Percentiles rank a stretch among this genome's conserved stretches.
Evolutionary conservation across 2,888 invertebrate species (phyloP).

Genomic region (Peribatodes rhomboidaria): DNA sequence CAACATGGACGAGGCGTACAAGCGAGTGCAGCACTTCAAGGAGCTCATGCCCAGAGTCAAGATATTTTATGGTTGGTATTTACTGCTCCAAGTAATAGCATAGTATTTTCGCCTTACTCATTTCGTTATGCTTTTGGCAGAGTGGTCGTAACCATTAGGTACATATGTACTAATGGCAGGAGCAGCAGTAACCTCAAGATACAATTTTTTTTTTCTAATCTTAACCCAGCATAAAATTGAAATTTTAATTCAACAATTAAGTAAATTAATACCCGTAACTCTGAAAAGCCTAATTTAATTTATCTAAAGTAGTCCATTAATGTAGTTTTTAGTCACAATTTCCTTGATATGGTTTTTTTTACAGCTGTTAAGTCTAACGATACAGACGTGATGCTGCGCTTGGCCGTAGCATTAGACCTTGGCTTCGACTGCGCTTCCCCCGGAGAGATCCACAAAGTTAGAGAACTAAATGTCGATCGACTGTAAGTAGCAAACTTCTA

Average conservation of each 20-base stretch:
- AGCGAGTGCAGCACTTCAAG: slow-evolving; percentile 55
- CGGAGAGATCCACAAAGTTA: slow-evolving; percentile 49
- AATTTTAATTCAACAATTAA: too few species aligned
- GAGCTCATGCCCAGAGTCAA: slow-evolving; percentile 57
- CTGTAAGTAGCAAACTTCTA: slow-evolving; percentile 41
- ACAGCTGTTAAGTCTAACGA: slow-evolving; percentile 63
- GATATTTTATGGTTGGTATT: slow-evolving; percentile 61
- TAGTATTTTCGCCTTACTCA: neutral
- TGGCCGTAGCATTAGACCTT: slow-evolving; percentile 51
- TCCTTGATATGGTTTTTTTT: slow-evolving; percentile 27
- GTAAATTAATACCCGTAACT: too few species aligned
- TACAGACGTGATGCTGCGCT: slow-evolving; percentile 55
- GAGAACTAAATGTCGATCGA: slow-evolving; percentile 52
- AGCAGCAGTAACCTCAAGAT: neutral
- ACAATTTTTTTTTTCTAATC: neutral
- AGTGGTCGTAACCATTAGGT: neutral
- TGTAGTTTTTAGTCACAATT: neutral
- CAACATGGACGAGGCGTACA: slow-evolving; percentile 56
- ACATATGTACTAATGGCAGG: neutral
- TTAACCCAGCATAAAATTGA: too few species aligned
- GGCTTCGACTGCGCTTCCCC: slow-evolving; percentile 56
- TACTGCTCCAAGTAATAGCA: neutral
- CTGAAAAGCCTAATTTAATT: too few species aligned
- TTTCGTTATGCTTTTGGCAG: neutral
- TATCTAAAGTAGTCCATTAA: too few species aligned